These are phyloP conservation scores for Agrotis exclamationis DNA, from an alignment of 2,888 invertebrate species.

Conservation along the genomic window DNA sequence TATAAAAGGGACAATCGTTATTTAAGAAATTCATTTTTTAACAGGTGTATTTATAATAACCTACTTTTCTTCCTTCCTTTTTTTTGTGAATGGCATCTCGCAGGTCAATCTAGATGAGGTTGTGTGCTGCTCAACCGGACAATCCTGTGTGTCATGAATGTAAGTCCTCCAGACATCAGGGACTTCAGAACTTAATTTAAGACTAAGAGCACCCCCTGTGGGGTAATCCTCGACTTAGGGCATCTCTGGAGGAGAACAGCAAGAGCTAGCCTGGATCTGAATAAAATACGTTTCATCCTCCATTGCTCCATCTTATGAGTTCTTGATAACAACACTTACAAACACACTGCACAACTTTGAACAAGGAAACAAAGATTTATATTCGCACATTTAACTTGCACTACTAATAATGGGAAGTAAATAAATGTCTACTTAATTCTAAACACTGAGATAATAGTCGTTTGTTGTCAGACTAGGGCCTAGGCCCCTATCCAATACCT, in stretches of 20 bases:
- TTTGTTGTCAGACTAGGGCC: constrained; percentile 67
- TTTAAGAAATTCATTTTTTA: background rate
- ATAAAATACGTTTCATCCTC: background rate
- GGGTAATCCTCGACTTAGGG: too few species aligned
- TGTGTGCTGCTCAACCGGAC: too few species aligned
- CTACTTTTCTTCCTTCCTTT: background rate
- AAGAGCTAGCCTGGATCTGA: too few species aligned
- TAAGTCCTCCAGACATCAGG: too few species aligned
- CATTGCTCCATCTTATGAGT: background rate
- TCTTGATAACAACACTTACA: background rate
- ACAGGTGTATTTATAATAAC: background rate
- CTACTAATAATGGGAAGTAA: constrained; percentile 48
- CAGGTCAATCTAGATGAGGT: too few species aligned
- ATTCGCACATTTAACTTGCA: constrained; percentile 25
- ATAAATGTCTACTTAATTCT: constrained; percentile 56
- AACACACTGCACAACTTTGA: constrained; percentile 1
- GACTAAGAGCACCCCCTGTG: too few species aligned
- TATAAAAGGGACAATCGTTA: constrained; percentile 2
- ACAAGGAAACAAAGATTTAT: constrained; percentile 34
- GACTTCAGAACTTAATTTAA: too few species aligned
- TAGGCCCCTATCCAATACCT: constrained; percentile 76
- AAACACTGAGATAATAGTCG: constrained; percentile 55
- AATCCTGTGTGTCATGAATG: too few species aligned
- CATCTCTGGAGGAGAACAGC: too few species aligned
- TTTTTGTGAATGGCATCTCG: too few species aligned